These are phyloP conservation scores for Tipula helvola DNA, from an alignment of 2,888 invertebrate species.

Conservation along the genomic window DNA sequence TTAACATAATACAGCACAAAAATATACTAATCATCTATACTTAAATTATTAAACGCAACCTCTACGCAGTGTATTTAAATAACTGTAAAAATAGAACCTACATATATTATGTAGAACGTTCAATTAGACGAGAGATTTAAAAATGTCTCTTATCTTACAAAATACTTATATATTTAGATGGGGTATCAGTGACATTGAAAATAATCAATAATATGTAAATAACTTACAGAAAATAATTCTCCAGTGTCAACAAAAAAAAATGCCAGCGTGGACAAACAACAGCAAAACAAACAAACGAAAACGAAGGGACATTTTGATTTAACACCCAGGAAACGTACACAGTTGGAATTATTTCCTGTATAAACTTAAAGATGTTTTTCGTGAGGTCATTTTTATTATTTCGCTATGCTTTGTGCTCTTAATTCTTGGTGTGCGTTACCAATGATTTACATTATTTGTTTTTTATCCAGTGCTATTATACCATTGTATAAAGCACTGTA, in stretches of 20 bases:
- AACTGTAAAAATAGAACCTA: neutral
- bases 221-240: no score
- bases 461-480: neutral
- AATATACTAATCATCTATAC: neutral
- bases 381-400: neutral
- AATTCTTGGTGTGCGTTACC: neutral
- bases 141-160: no score
- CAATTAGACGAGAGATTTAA: no score
- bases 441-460: neutral
- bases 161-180: no score
- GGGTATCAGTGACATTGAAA: no score
- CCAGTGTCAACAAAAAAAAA: no score
- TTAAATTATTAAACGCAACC: neutral
- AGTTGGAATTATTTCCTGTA: neutral
- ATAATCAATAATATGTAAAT: no score
- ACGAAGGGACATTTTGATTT: neutral
- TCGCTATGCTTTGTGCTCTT: neutral
- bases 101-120: neutral
- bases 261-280: neutral
- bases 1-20: neutral
- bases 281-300: neutral
- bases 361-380: neutral
- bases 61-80: neutral
- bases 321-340: neutral
- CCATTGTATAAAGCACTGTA: neutral